Evolutionary conservation across 1,140 invertebrate genomes (phyloP).

Genomic region (Caenorhabditis remanei): DNA sequence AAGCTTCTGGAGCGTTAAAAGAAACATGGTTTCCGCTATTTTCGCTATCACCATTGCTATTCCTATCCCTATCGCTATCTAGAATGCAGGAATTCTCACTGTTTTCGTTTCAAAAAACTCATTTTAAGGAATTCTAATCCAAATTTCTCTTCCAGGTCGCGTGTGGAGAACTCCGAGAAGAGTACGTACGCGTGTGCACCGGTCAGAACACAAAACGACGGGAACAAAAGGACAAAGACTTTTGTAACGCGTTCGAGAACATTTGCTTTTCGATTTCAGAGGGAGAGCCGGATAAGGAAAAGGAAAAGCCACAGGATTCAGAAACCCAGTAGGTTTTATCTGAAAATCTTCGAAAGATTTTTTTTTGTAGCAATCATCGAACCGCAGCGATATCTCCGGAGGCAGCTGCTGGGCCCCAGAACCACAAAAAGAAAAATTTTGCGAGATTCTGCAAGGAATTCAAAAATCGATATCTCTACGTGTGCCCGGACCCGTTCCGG

Average conservation of each 20-base stretch:
- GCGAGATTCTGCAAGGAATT: constrained; percentile 71
- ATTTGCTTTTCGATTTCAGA: constrained; percentile 68
- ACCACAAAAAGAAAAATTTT: constrained; percentile 64
- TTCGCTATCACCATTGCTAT: too few species aligned
- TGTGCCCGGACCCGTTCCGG: constrained; percentile 72
- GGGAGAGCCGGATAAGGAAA: constrained; percentile 64
- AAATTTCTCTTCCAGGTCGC: too few species aligned
- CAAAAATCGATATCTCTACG: constrained; percentile 73
- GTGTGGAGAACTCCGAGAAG: too few species aligned
- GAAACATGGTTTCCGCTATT: too few species aligned
- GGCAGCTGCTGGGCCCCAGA: not conserved
- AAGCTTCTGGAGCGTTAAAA: too few species aligned
- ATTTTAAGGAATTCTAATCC: too few species aligned
- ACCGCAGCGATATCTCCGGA: constrained; percentile 23
- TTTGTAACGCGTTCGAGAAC: constrained; percentile 71
- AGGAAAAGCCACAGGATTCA: not conserved
- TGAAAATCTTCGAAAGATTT: not conserved
- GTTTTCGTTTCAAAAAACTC: too few species aligned
- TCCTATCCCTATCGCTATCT: too few species aligned
- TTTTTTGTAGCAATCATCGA: not conserved
- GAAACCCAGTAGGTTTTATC: not conserved
- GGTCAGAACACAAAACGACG: not conserved
- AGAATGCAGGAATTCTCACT: too few species aligned
- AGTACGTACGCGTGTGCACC: too few species aligned
- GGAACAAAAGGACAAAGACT: constrained; percentile 61